Percentiles rank a stretch among this genome's conserved stretches.
These are phyloP conservation scores for Zhuqinia jingwanae DNA, from an alignment of 2,888 invertebrate species.

Conservation along the genomic window DNA sequence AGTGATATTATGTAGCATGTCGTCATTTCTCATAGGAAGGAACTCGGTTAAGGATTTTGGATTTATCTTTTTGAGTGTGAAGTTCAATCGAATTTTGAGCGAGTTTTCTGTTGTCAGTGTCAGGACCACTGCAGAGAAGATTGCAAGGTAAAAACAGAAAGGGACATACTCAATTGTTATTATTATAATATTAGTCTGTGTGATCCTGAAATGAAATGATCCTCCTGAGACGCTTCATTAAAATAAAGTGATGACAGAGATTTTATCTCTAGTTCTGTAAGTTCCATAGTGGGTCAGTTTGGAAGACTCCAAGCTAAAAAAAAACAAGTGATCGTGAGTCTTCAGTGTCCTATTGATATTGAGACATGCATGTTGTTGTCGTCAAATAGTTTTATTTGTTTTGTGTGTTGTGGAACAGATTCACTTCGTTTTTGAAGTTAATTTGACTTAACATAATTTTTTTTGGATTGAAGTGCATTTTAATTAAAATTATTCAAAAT, in stretches of 20 bases:
- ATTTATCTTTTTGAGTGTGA: not conserved
- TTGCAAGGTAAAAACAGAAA: slow-evolving; percentile 26
- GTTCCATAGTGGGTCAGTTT: not conserved
- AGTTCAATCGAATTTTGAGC: not conserved
- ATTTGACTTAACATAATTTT: not conserved
- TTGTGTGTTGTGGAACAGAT: not conserved
- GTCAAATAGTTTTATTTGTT: not conserved
- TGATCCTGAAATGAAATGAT: not conserved
- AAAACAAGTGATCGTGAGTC: not conserved
- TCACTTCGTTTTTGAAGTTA: not conserved
- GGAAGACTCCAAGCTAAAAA: too few species aligned
- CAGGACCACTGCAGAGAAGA: not conserved
- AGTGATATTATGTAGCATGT: not conserved
- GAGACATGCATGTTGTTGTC: not conserved
- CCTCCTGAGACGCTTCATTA: not conserved
- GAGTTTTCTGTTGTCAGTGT: slow-evolving; percentile 17
- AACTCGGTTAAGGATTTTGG: not conserved
- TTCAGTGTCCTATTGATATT: not conserved
- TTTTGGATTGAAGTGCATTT: not conserved
- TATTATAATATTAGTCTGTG: not conserved
- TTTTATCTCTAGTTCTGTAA: not conserved
- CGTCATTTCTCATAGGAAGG: not conserved
- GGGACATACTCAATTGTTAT: not conserved
- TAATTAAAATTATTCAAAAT: slow-evolving; percentile 4
- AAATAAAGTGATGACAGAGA: not conserved